Conservation (phyloP, 2,888 invertebrate genomes). For the Dasypolia templi region DNA sequence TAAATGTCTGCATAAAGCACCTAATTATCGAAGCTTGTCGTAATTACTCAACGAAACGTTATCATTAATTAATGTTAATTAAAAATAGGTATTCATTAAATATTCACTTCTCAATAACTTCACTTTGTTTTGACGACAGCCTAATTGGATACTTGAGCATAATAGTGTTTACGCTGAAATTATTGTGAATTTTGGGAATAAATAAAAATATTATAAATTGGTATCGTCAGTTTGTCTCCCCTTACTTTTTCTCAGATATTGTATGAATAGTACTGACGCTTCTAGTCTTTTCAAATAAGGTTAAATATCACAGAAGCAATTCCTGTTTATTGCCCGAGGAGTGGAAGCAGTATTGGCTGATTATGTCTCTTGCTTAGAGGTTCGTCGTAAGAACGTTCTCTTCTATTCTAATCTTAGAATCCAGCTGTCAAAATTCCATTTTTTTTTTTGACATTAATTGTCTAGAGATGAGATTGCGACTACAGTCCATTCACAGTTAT, state of each 20-base stretch:
- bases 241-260: neutral
- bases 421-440: too few relatives aligned
- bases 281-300: neutral
- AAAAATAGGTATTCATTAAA: slow-evolving; percentile 49
- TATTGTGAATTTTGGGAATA: slow-evolving; percentile 1
- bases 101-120: slow-evolving; percentile 44
- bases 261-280: neutral
- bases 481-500: too few relatives aligned
- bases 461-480: too few relatives aligned
- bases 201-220: neutral
- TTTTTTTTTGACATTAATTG: too few relatives aligned
- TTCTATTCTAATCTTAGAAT: too few relatives aligned
- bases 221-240: too few relatives aligned
- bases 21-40: slow-evolving; percentile 27
- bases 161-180: slow-evolving; percentile 32
- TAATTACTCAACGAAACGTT: slow-evolving; percentile 32
- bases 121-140: slow-evolving; percentile 39
- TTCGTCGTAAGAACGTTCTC: too few relatives aligned
- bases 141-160: slow-evolving; percentile 56
- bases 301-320: too few relatives aligned
- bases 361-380: too few relatives aligned
- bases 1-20: neutral
- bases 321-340: too few relatives aligned
- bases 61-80: slow-evolving; percentile 32
- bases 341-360: too few relatives aligned